These are phyloP conservation scores for Apotomis turbidana DNA, from an alignment of 2,888 invertebrate species.

Conservation along the genomic window DNA sequence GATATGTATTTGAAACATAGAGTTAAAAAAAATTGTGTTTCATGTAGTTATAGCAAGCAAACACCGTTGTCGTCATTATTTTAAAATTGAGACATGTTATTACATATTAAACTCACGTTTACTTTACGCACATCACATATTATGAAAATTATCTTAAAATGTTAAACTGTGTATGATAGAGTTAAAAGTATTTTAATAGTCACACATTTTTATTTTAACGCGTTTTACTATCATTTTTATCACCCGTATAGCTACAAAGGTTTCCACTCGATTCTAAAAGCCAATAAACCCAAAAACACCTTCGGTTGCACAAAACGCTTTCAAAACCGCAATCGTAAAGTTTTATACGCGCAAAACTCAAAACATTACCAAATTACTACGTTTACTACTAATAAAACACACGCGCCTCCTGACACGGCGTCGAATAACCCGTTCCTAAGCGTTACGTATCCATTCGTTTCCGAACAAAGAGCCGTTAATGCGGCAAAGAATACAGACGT, in stretches of 20 bases:
- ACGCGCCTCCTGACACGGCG: slow-evolving; percentile 71
- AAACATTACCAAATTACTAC: slow-evolving; percentile 73
- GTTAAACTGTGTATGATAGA: slow-evolving; percentile 7
- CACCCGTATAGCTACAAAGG: slow-evolving; percentile 70
- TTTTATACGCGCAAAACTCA: slow-evolving; percentile 67
- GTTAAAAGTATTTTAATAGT: slow-evolving; percentile 1
- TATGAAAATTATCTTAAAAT: not conserved
- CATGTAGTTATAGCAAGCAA: too few species aligned
- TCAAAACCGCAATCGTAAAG: slow-evolving; percentile 76
- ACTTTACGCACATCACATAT: slow-evolving; percentile 11
- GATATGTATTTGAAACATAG: too few species aligned
- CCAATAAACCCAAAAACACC: slow-evolving; percentile 80
- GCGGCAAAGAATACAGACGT: slow-evolving; percentile 59
- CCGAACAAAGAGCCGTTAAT: slow-evolving; percentile 79
- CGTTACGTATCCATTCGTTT: slow-evolving; percentile 62
- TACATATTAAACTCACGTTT: not conserved
- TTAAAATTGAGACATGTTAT: not conserved
- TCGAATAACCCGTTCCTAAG: slow-evolving; percentile 65
- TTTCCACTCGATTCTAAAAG: slow-evolving; percentile 73
- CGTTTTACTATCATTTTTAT: slow-evolving; percentile 61
- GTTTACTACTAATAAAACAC: slow-evolving; percentile 66
- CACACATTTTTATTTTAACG: slow-evolving; percentile 9
- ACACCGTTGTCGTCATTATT: not conserved
- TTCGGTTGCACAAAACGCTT: slow-evolving; percentile 75
- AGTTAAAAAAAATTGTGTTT: too few species aligned